phyloP scores from a whole-genome alignment of 2,797 vertebrate genomes.

The Typhlichthys eigenmanni region DNA sequence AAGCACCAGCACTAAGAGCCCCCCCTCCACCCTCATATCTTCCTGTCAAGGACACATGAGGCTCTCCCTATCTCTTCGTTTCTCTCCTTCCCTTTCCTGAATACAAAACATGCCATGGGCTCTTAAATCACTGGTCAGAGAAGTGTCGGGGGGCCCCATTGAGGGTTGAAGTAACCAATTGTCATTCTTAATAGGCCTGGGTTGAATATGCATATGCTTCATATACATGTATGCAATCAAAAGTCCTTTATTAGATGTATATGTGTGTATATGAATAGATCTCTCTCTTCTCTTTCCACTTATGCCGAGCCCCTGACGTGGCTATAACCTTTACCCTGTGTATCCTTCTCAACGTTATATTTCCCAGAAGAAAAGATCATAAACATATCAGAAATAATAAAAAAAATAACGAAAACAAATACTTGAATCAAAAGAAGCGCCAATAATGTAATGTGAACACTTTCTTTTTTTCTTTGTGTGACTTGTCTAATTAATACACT shows the following conservation, averaged over 20 bases:
- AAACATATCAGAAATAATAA: conserved; percentile 79
- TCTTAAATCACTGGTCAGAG: conserved; percentile 63
- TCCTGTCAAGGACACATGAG: conserved; percentile 47
- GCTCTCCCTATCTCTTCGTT: conserved; percentile 46
- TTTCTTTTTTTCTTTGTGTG: conserved; percentile 74
- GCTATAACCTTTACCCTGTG: conserved; percentile 44
- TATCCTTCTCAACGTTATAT: conserved; percentile 64
- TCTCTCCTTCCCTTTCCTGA: neutral
- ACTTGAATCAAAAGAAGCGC: conserved; percentile 97
- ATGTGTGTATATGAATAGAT: conserved; percentile 61
- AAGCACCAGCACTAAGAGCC: conserved; percentile 68
- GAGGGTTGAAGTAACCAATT: conserved; percentile 52
- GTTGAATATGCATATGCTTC: conserved; percentile 80
- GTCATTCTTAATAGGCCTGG: conserved; percentile 57
- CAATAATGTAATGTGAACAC: conserved; percentile 97
- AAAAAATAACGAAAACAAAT: conserved; percentile 93
- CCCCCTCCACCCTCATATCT: conserved; percentile 48
- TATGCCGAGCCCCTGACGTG: conserved; percentile 38
- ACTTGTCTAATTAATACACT: conserved; percentile 82
- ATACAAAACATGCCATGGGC: conserved; percentile 36
- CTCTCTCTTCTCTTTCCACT: conserved; percentile 63
- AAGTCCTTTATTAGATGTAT: conserved; percentile 50
- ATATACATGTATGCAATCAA: conserved; percentile 63
- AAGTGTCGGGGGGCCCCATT: conserved; percentile 38
- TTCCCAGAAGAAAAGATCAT: conserved; percentile 78